These are phyloP conservation scores for Microtus pennsylvanicus DNA, from an alignment of 2,113 vertebrate genomes.

Conservation along the genomic window DNA sequence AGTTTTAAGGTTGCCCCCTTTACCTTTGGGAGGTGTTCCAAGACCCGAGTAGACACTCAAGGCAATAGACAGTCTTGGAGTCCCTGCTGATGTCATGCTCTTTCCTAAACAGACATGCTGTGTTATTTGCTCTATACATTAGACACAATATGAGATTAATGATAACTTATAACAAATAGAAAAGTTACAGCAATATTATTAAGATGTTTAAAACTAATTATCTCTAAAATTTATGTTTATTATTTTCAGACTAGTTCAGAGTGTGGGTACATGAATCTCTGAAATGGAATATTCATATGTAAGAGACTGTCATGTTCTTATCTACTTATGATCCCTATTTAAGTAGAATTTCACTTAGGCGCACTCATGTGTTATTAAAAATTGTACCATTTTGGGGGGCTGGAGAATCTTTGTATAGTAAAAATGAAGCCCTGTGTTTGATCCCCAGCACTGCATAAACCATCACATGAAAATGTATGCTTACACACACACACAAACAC, in stretches of 20 bases:
- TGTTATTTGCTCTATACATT: background rate
- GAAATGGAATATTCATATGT: no score
- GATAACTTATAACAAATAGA: background rate
- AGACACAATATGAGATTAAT: background rate
- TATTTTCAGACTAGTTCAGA: background rate
- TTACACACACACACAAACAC: background rate
- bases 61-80: background rate
- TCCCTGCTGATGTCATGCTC: background rate
- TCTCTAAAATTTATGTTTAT: constrained; percentile 14
- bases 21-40: background rate
- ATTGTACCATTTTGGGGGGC: background rate
- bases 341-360: background rate
- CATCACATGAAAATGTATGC: background rate
- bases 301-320: background rate
- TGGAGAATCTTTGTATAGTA: background rate
- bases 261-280: background rate
- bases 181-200: background rate
- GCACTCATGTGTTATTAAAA: background rate
- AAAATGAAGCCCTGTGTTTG: background rate
- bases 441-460: background rate
- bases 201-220: background rate
- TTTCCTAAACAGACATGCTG: no score
- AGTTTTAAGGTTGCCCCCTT: background rate
- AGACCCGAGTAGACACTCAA: background rate
- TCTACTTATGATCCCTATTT: background rate